Evolutionary conservation across 2,113 vertebrate species (phyloP).

Genomic region (Orycteropus afer): DNA sequence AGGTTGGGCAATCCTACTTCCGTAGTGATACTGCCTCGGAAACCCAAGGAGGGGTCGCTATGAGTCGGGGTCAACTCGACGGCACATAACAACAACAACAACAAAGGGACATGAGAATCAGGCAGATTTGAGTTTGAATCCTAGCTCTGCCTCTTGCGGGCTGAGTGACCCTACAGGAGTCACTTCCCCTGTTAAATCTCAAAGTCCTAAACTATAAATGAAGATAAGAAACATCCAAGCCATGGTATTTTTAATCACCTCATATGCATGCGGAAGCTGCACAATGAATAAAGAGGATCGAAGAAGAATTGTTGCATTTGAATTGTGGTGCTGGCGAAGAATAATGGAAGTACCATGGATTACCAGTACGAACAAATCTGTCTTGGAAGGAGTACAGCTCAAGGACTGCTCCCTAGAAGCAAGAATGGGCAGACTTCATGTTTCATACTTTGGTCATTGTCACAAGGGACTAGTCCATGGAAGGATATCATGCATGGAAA

Average conservation of each 20-base stretch:
- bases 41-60: too few relatives aligned
- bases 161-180: neutral
- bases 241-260: neutral
- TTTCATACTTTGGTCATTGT: neutral
- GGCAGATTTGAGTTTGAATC: neutral
- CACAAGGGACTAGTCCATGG: neutral
- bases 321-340: neutral
- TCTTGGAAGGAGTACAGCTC: neutral
- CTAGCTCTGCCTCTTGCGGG: neutral
- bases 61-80: too few relatives aligned
- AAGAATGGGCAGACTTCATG: neutral
- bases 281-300: neutral
- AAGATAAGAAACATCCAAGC: neutral
- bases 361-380: neutral
- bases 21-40: too few relatives aligned
- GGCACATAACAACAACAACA: too few relatives aligned
- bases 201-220: neutral
- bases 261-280: neutral
- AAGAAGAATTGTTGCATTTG: neutral
- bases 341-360: neutral
- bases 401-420: neutral
- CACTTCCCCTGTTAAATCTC: neutral
- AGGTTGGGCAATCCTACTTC: too few relatives aligned
- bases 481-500: neutral
- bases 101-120: too few relatives aligned